Percentiles rank a stretch among this genome's conserved stretches.
These are phyloP conservation scores for Novumbra hubbsi DNA, from an alignment of 2,797 vertebrate species.

Conservation along the genomic window DNA sequence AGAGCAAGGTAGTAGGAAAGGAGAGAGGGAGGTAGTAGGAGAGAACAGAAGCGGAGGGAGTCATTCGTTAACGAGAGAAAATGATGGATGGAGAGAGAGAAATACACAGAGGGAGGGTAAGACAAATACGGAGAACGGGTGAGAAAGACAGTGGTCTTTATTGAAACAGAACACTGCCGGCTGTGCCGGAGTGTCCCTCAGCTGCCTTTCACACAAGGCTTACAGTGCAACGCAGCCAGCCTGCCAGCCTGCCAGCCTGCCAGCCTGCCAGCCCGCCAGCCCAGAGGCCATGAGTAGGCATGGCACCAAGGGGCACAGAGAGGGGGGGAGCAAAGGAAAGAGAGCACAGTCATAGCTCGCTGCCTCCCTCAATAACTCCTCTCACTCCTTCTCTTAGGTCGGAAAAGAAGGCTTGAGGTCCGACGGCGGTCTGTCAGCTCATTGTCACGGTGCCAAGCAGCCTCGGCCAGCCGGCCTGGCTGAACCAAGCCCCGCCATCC, in stretches of 20 bases:
- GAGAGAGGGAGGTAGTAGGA: neutral
- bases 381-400: constrained; percentile 57
- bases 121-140: constrained; percentile 4
- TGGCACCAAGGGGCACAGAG: constrained; percentile 5
- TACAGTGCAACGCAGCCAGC: neutral
- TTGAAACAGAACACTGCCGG: neutral
- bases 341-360: constrained; percentile 41
- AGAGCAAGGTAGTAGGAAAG: too few species aligned
- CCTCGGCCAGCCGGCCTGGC: constrained; percentile 20
- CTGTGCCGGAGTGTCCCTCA: neutral
- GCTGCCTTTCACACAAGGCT: neutral
- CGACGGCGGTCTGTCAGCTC: constrained; percentile 71
- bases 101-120: neutral
- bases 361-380: constrained; percentile 56
- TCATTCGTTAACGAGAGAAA: constrained; percentile 25
- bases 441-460: constrained; percentile 60
- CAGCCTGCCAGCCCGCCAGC: constrained; percentile 8
- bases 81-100: neutral
- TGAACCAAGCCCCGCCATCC: neutral
- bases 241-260: constrained; percentile 10
- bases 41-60: constrained; percentile 7
- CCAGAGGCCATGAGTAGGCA: constrained; percentile 8
- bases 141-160: constrained; percentile 1
- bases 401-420: constrained; percentile 66
- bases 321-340: constrained; percentile 16